Base-by-base conservation (phyloP, 2,888 invertebrate species). In the Panzeria rudis region DNA sequence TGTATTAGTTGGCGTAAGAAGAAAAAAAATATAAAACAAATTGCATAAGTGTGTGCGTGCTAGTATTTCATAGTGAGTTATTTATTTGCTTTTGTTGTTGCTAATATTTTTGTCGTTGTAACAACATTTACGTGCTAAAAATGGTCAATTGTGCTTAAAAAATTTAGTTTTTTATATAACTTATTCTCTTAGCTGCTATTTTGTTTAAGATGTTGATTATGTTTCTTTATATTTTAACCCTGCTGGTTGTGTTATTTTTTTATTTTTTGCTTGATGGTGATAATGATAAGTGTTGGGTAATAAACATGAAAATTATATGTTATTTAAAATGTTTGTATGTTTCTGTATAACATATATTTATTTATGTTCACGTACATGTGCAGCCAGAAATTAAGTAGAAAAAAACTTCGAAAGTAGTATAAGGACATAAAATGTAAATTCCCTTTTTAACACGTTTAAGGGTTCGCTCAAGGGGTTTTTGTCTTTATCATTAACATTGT, bases 231-330 rank as follows among this genome's bases (percentile, higher is more conserved):
- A 17, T 52, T 41, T 66, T 72, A 54, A 25, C 59, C 17, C 68
- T 59, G 56, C 47, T 68, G 44, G 38, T 68, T 52, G 13, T 50
- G 4, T 41, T 52, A 15, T 38, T 9, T 41, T 54, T 59, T 38
- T 25, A 15, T 47, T 72, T 29, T 32, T 68, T 59, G 64, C 47
- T 64, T 35, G 56, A 78, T 85, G 68, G 81, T 71, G 78, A 85
- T 85, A 85, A 82, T 85, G 84, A 85, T 78, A 85, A 85, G 81
- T 85, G 81, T 82, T 78, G 81, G 78, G 56, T 69, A 78, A 82
- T 85, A 85, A 85, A 85, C 78, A 85, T 82, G 64, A 78, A 82
- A 81, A 82, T 85, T 85, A 82, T 78, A 78, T 78, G 78, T 82
- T 78, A 71, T 81, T 73, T 73, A 64, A 80, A 79, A 84, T 80